Conservation (phyloP, 2,113 vertebrate species). For the Lichenostomus cassidix region DNA sequence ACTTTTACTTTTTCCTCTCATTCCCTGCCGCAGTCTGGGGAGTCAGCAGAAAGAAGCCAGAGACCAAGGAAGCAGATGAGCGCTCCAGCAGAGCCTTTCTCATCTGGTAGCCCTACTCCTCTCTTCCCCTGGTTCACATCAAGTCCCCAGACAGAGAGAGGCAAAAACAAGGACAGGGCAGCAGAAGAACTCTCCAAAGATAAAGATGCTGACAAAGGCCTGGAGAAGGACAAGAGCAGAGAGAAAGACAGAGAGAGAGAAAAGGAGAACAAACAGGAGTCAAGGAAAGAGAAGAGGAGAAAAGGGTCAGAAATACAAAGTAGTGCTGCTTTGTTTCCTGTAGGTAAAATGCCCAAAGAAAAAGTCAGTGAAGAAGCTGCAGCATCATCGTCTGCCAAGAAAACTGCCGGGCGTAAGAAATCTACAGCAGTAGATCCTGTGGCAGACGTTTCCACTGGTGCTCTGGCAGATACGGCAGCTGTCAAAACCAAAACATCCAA, state of each 20-base stretch:
- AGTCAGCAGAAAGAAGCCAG: constrained; percentile 74
- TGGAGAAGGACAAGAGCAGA: constrained; percentile 85
- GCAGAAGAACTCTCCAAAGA: constrained; percentile 79
- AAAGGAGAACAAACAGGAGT: constrained; percentile 92
- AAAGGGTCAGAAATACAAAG: constrained; percentile 78
- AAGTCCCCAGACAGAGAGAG: constrained; percentile 80
- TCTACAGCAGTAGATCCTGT: constrained; percentile 69
- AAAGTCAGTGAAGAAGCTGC: constrained; percentile 69
- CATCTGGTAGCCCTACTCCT: constrained; percentile 72
- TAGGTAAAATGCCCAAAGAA: constrained; percentile 75
- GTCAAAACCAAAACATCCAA: constrained; percentile 87
- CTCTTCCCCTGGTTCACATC: constrained; percentile 83
- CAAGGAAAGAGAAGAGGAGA: constrained; percentile 86
- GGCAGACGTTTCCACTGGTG: constrained; percentile 68
- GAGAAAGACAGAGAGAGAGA: constrained; percentile 86
- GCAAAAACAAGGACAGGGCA: constrained; percentile 73
- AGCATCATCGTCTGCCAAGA: constrained; percentile 75
- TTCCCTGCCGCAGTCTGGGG: constrained; percentile 75
- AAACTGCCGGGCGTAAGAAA: constrained; percentile 84
- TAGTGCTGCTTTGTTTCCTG: constrained; percentile 70
- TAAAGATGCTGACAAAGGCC: constrained; percentile 77
- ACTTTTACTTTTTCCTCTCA: constrained; percentile 80
- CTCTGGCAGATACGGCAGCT: constrained; percentile 72
- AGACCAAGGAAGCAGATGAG: constrained; percentile 71
- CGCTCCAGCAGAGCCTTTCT: constrained; percentile 75